Base-by-base conservation (phyloP, 2,888 invertebrate genomes). In the Hirtodrosophila cameraria region DNA sequence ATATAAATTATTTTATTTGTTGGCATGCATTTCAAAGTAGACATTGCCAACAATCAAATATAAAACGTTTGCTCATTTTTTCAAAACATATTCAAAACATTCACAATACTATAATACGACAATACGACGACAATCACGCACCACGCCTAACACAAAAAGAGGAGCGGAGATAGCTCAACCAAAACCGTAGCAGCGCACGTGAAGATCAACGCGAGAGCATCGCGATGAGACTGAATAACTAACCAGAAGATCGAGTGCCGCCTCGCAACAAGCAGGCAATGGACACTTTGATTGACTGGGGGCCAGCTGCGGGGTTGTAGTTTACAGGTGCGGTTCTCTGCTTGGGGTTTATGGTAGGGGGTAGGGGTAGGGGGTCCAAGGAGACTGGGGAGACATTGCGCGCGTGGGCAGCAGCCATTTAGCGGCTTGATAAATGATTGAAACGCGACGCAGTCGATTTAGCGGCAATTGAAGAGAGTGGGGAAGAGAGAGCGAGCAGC, bases 201-300 rank as follows among this genome's bases (percentile, higher is more conserved):
- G 57, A 81, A 76, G 79, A 80, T 80, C 84, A 80, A 69, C 86
- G 84, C 42, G 59, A 77, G 80, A 80, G 79, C 86, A 80, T 76
- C 84, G 84, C 79, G 86, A 76, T 62, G 69, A 83, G 81, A 80
- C 80, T 80, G 78, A 79, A 67, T 52, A 38, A 16, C 35, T n/a
- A n/a, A 43, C 8, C 46, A 53, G 39, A 42, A 36, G 52, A 62
- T 61, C 55, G 63, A 54, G 31, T 49, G 55, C 45, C 46, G 68
- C 38, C 38, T 48, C 42, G 25, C 49, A 53, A 38, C 27, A 62
- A 53, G 25, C 57, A 13, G 23, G 12, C 2, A 33, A 20, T 45
- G 36, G 18, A 8, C 23, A 18, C 33, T 30, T 11, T 4, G 39
- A 42, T 38, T 28, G 45, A 5, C 7, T 11, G 15, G 8, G 18